Evolutionary conservation across 2,113 vertebrate species (phyloP).

Genomic region (Leucoraja erinaceus): DNA sequence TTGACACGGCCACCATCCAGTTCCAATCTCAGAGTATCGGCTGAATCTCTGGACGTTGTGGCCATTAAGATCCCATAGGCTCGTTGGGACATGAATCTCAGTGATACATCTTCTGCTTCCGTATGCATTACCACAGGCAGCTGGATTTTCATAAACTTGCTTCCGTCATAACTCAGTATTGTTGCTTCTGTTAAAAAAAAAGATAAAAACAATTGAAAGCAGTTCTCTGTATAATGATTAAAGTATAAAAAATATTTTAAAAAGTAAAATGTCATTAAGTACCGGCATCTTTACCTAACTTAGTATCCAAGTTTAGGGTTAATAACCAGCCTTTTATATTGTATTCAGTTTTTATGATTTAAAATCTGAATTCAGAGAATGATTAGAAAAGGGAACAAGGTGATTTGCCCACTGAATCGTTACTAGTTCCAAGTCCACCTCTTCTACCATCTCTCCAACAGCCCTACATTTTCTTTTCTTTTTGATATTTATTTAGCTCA

Average conservation of each 20-base stretch:
- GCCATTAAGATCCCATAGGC: conserved; percentile 93
- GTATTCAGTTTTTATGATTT: neutral
- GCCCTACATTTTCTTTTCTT: too few relatives aligned
- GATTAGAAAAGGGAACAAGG: too few relatives aligned
- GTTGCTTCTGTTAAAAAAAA: conserved; percentile 73
- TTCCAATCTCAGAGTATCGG: conserved; percentile 87
- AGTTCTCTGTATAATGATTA: neutral
- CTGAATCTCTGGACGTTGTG: conserved; percentile 89
- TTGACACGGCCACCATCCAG: conserved; percentile 87
- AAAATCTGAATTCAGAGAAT: too few relatives aligned
- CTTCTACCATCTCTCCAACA: too few relatives aligned
- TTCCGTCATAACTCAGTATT: conserved; percentile 90
- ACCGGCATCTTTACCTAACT: too few relatives aligned
- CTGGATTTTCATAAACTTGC: conserved; percentile 98
- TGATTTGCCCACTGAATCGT: too few relatives aligned
- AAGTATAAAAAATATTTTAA: neutral
- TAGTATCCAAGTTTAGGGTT: neutral
- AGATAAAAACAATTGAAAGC: neutral
- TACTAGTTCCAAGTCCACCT: too few relatives aligned
- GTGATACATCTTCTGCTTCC: conserved; percentile 87
- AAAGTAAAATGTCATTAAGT: neutral
- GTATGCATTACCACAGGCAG: conserved; percentile 94
- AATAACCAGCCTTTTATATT: neutral
- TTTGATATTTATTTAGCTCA: too few relatives aligned
- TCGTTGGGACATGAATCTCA: conserved; percentile 85